Conservation (phyloP, 2,888 invertebrate genomes). For the Aleiodes testaceus region DNA sequence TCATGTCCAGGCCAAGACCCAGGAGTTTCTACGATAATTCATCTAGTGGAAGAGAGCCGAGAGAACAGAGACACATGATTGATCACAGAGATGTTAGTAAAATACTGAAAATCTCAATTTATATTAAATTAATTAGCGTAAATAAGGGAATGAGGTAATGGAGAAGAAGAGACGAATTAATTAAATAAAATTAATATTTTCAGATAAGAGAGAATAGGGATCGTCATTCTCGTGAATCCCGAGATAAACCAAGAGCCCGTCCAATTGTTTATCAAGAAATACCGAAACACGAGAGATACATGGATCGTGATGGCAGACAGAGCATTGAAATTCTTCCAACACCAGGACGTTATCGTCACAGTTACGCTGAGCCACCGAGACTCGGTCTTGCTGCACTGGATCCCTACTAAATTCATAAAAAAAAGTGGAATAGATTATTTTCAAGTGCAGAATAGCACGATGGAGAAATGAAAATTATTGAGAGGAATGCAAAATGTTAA, state of each 20-base stretch:
- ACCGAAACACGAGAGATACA: conserved; percentile 75
- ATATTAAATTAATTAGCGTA: not conserved
- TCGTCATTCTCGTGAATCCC: conserved; percentile 62
- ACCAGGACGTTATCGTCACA: conserved; percentile 69
- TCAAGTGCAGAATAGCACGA: not conserved
- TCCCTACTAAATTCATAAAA: conserved; percentile 62
- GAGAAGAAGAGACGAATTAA: not conserved
- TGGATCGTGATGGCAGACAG: conserved; percentile 73
- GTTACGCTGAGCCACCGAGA: conserved; percentile 70
- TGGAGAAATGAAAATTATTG: not conserved
- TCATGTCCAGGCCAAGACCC: conserved; percentile 63
- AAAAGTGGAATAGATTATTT: conserved; percentile 10
- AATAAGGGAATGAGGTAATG: not conserved
- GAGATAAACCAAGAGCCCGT: conserved; percentile 64
- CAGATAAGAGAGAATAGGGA: conserved; percentile 62
- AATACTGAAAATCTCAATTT: not conserved
- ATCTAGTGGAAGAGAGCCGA: conserved; percentile 63
- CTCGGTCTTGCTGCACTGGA: conserved; percentile 69
- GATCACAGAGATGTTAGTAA: conserved; percentile 50
- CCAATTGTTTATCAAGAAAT: conserved; percentile 73
- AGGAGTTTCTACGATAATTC: conserved; percentile 70
- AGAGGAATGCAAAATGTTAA: conserved; percentile 25
- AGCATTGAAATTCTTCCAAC: conserved; percentile 67
- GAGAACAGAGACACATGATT: conserved; percentile 62
- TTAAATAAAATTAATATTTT: conserved; percentile 8